Base-by-base conservation (phyloP, 2,888 invertebrate genomes). In the Phrixothrix hirtus region DNA sequence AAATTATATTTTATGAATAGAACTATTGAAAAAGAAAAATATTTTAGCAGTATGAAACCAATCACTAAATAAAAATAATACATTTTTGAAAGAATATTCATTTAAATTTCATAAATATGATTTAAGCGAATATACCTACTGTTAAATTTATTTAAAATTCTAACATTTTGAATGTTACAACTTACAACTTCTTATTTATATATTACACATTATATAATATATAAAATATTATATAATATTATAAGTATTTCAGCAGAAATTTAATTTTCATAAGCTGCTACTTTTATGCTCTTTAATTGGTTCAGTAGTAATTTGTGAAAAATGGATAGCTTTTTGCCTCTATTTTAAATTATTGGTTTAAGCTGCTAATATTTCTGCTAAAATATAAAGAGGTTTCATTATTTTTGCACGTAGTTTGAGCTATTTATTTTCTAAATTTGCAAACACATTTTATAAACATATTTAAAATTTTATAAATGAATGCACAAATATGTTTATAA, bases 311-410 rank as follows among this genome's bases (percentile, higher is more conserved):
- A 21, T 21, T 42, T 58, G 44, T 49, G 43, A 44, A 55, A 55
- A 49, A 31, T 57, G 42, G 38, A 43, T 26, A 26, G 44, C 46
- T 26, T 42, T 55, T 57, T 57, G 21, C 7, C 4, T 21, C 7
- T 21, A 21, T 21, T 21, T 21, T 21, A 7, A 21, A 21, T 21
- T 21, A 21, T 21, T 21, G 21, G 3, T 5, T 21, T 21, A 21
- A 21, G 21, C 21, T 21, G 21, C 21, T 21, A 49, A 54, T 60
- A 61, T 37, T 54, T 57, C 57, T 57, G 57, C 57, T 54, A 42
- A 57, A 50, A 47, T 46, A 41, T 32, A 4, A 41, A 26, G 21
- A 10, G 37, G 12, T 57, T 55, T 49, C 39, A 46, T 55, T 52
- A 43, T 32, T 58, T 58, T 49, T 47, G 55, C 55, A 58, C 44